Percentiles rank a stretch among this genome's conserved stretches.
phyloP scores from a whole-genome alignment of 2,113 vertebrate species.

The Telmatochromis sp. region DNA sequence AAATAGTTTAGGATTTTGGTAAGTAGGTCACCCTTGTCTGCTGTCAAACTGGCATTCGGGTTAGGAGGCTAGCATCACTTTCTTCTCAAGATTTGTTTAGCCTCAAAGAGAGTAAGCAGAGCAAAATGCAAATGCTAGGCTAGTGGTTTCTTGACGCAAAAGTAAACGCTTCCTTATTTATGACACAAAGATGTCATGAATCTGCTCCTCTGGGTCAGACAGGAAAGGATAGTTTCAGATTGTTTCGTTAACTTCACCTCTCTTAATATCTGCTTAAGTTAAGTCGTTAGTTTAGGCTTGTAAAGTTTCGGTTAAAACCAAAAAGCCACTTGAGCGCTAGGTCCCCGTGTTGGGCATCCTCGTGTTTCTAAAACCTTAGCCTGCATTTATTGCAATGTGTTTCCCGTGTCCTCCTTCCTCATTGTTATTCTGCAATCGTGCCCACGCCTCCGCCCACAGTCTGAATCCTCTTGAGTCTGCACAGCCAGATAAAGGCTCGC shows the following conservation, averaged over 20 bases:
- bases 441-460: background rate
- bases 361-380: background rate
- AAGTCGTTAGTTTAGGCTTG: background rate
- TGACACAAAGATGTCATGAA: background rate
- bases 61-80: background rate
- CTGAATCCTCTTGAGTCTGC: background rate
- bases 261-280: background rate
- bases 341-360: background rate
- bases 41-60: background rate
- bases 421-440: constrained; percentile 31
- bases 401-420: constrained; percentile 24
- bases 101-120: background rate
- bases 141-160: background rate
- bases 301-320: background rate
- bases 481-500: background rate
- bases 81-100: background rate
- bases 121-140: background rate
- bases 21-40: background rate
- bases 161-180: background rate
- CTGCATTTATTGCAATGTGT: background rate
- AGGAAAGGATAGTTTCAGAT: background rate
- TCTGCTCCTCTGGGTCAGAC: background rate
- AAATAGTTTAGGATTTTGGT: background rate
- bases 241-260: background rate
- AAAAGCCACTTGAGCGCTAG: background rate